Base-by-base conservation (phyloP, 2,113 vertebrate genomes). In the Myotis davidii region DNA sequence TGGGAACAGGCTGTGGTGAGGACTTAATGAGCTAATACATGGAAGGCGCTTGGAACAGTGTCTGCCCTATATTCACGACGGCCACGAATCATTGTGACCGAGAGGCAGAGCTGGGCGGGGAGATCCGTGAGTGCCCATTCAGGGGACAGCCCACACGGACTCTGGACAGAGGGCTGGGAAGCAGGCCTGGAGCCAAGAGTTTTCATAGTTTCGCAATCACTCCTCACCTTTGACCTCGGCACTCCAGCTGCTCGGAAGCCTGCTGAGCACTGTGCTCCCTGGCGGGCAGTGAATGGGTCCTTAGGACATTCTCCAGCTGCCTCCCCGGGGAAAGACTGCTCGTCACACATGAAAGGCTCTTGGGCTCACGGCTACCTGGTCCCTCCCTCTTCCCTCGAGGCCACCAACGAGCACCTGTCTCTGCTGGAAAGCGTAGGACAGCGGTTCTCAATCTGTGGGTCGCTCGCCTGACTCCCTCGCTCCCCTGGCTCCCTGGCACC, bases 61-160 rank as follows among this genome's bases (percentile, higher is more conserved):
- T 2, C 64, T 18, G 29, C 37, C 4, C 11, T 8, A 0, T 1
- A 6, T 10, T n/a, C 9, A 2, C 0, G 74, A 6, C 1, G 0
- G 3, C 14, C 12, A 0, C 16, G 7, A 1, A 29, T 9, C 27
- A 1, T 3, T 25, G 6, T 9, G 10, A 61, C 54, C 0, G 2
- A 6, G 29, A 0, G 39, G 32, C 61, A 23, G 18, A 2, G 9
- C 59, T 0, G 3, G 25, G 67, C 56, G 6, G 27, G 37, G 25
- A 14, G 23, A 2, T 2, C 0, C 3, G 0, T 0, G n/a, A 20
- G 25, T 11, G 59, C 52, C 20, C 4, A 0, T 9, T 20, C 67
- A 5, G 59, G 29, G 76, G 4, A 2, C 17, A 45, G 1, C 18
- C 72, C 76, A 18, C 5, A 16, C 0, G n/a, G 85, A n/a, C 73